Base-by-base conservation (phyloP, 2,888 invertebrate genomes). In the Leptinotarsa tumamoca region DNA sequence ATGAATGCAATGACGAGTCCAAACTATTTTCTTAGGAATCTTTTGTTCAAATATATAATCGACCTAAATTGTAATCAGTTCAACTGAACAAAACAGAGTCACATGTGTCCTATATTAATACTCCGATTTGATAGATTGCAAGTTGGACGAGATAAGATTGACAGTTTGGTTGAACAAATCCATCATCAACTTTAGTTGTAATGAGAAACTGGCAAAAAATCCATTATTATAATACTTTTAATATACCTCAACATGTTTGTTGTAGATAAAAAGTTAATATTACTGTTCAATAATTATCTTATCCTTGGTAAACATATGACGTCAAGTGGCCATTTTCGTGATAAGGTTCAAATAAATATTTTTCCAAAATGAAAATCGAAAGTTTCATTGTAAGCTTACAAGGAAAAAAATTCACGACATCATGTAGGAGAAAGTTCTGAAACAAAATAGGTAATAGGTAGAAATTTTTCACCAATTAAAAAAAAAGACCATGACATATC, bases 231-330 rank as follows among this genome's bases (percentile, higher is more conserved):
- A 4, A 63, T 63, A 43, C 15, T 18, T 63, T 63, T 63, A n/a
- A 63, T 63, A 63, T 43, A 63, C 18, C 63, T 33, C 33, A 63
- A 63, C 63, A 63, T 63, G 33, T 63, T 63, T 63, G 43, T 63
- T n/a, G n/a, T 27, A 63, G 63, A 63, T 63, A 63, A 63, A 63
- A 63, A 33, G 43, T 63, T 63, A n/a, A 43, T 63, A 43, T 63
- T n/a, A 15, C 27, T 33, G 43, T n/a, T 63, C 33, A 63, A 17
- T 33, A n/a, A 63, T 63, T 43, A 63, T 63, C 43, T 43, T 63
- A 63, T 63, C 63, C 63, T 23, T 18, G 14, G 21, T 63, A 63
- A 63, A 63, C 63, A 63, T 23, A 58, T 33, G 43, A 63, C 63
- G 63, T 63, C 63, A 63, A 63, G 15, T 63, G 4, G 23, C 21